A percentile compares a stretch with the other conserved stretches of the same genome.
These are phyloP conservation scores for Arothron firmamentum DNA, from an alignment of 2,113 vertebrate species.

Conservation along the genomic window DNA sequence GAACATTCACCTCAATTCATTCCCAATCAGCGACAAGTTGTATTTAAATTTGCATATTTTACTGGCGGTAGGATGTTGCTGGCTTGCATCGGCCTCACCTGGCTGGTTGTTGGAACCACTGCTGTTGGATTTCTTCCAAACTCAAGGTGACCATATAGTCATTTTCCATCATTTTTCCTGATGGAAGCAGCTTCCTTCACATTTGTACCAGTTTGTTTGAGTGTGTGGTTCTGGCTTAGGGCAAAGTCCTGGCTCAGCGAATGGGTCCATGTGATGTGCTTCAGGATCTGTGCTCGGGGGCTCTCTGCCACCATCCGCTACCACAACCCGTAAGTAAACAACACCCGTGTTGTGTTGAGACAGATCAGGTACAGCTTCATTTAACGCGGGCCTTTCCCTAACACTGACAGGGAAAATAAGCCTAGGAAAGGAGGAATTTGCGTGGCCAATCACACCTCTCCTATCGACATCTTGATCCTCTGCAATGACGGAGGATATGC, in stretches of 20 bases:
- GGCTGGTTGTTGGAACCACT: constrained; percentile 87
- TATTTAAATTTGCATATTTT: background rate
- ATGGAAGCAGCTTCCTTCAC: background rate
- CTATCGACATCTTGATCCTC: constrained; percentile 92
- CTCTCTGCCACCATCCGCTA: constrained; percentile 91
- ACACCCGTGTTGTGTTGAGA: background rate
- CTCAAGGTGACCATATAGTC: constrained; percentile 74
- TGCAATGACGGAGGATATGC: constrained; percentile 93
- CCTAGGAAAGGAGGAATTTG: constrained; percentile 94
- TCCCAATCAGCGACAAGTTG: background rate
- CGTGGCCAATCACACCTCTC: constrained; percentile 95
- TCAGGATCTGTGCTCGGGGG: constrained; percentile 89
- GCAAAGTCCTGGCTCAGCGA: constrained; percentile 88
- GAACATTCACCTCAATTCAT: background rate
- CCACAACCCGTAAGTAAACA: constrained; percentile 84
- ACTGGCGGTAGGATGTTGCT: constrained; percentile 78
- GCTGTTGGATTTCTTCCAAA: constrained; percentile 87
- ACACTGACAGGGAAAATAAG: constrained; percentile 81
- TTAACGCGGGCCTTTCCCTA: background rate
- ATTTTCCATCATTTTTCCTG: background rate
- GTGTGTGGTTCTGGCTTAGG: constrained; percentile 58
- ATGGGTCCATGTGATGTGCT: constrained; percentile 92
- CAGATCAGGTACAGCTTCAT: background rate
- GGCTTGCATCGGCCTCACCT: constrained; percentile 82
- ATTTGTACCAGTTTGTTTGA: constrained; percentile 9